Conservation (phyloP, 2,888 invertebrate species). For the Octonoba sinensis region DNA sequence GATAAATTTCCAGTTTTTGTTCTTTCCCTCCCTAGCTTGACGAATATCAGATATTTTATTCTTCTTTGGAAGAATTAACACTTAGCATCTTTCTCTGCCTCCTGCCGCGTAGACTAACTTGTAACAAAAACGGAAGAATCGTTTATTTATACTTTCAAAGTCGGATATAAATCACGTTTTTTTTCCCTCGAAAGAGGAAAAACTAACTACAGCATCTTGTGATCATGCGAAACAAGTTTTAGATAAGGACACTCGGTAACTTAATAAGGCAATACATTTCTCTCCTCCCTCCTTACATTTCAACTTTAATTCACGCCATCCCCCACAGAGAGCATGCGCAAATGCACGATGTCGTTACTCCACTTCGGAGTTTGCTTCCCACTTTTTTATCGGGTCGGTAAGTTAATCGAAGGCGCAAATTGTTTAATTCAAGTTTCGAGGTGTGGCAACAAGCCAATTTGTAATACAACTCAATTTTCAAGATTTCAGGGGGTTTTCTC, state of each 20-base stretch:
- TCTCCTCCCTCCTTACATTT: not conserved
- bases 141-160: conserved; percentile 43
- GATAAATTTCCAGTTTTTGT: not conserved
- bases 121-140: conserved; percentile 7
- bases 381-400: conserved; percentile 3
- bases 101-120: not conserved
- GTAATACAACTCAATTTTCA: no score
- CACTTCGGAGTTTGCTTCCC: not conserved
- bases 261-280: conserved; percentile 49
- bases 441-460: conserved; percentile 29
- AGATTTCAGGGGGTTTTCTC: no score
- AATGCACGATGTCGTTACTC: conserved; percentile 3
- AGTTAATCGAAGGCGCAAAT: conserved; percentile 42
- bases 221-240: conserved; percentile 27
- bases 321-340: conserved; percentile 1
- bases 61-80: not conserved
- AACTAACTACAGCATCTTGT: not conserved
- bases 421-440: conserved; percentile 48
- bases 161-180: conserved; percentile 52
- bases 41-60: conserved; percentile 5
- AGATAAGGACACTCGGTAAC: conserved; percentile 48
- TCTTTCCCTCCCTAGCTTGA: not conserved
- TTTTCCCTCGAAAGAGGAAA: not conserved
- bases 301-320: not conserved
- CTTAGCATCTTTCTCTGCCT: not conserved